These are phyloP conservation scores for Girardia tigrina DNA, from an alignment of 2,888 invertebrate species.

Conservation along the genomic window DNA sequence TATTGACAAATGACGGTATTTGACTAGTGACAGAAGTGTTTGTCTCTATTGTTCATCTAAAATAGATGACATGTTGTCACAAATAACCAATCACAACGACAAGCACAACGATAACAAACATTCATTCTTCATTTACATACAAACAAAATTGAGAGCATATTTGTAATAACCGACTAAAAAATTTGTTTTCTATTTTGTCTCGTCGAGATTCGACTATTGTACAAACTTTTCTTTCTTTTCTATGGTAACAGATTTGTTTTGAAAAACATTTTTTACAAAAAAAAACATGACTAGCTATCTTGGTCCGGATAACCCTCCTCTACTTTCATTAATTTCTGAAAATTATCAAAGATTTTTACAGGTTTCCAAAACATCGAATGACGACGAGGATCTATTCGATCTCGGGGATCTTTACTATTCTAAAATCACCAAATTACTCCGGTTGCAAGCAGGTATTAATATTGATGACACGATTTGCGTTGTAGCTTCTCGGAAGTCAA, in stretches of 20 bases:
- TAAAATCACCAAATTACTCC: background rate
- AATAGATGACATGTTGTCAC: background rate
- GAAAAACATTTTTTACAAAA: too few relatives aligned
- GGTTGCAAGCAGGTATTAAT: background rate
- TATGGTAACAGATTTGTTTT: background rate
- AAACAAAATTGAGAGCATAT: too few relatives aligned
- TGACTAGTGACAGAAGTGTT: too few relatives aligned
- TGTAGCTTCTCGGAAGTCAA: background rate
- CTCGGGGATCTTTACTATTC: background rate
- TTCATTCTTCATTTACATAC: too few relatives aligned
- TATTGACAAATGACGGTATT: too few relatives aligned
- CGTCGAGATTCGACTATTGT: too few relatives aligned
- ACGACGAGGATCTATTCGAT: background rate
- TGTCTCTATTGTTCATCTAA: background rate
- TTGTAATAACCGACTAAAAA: too few relatives aligned
- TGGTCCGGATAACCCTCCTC: background rate
- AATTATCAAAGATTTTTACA: conserved; percentile 12
- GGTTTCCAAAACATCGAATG: background rate
- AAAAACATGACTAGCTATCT: background rate
- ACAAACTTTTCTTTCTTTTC: too few relatives aligned
- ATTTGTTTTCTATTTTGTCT: too few relatives aligned
- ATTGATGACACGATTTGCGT: conserved; percentile 2
- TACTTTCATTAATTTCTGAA: conserved; percentile 6
- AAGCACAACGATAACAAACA: too few relatives aligned
- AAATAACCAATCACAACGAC: too few relatives aligned